A percentile compares a stretch with the other conserved stretches of the same genome.
These are phyloP conservation scores for Vidua chalybeata DNA, from an alignment of 2,113 vertebrate species.

Conservation along the genomic window DNA sequence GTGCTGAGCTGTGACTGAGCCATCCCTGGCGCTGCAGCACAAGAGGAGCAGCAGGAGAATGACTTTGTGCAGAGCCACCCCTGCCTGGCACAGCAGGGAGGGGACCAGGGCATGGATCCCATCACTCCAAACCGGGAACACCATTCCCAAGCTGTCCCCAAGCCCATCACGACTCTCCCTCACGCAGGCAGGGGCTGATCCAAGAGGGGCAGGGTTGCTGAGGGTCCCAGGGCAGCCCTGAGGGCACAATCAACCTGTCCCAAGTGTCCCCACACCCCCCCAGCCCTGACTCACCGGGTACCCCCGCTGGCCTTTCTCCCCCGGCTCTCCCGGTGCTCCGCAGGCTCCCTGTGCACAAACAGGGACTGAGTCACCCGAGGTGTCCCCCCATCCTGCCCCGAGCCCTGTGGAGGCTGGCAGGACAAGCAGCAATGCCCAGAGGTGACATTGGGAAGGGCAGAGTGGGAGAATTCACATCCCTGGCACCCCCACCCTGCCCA, in stretches of 20 bases:
- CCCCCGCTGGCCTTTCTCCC: conserved; percentile 76
- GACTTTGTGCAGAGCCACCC: neutral
- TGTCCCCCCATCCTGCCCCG: accelerated
- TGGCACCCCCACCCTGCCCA: neutral
- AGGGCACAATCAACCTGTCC: accelerated
- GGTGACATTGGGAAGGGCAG: neutral
- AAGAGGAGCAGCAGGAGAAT: neutral
- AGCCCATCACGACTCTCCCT: neutral
- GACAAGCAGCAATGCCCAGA: neutral
- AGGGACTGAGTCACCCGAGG: accelerated
- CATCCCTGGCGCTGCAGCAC: neutral
- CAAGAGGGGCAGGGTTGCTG: neutral
- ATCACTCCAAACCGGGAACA: neutral
- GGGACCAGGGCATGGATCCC: neutral
- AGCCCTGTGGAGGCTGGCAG: neutral
- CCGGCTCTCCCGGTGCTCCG: conserved; percentile 78
- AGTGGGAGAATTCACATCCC: accelerated
- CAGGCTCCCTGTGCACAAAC: conserved; percentile 74
- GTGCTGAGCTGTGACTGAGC: neutral
- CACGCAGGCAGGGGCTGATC: neutral
- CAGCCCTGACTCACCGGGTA: conserved; percentile 72
- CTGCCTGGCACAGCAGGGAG: neutral
- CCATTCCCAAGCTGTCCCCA: neutral
- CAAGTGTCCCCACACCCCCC: accelerated
- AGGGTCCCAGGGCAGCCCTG: neutral